Evolutionary conservation across 1,140 invertebrate species (phyloP).

Genomic region (Drosophila persimilis): DNA sequence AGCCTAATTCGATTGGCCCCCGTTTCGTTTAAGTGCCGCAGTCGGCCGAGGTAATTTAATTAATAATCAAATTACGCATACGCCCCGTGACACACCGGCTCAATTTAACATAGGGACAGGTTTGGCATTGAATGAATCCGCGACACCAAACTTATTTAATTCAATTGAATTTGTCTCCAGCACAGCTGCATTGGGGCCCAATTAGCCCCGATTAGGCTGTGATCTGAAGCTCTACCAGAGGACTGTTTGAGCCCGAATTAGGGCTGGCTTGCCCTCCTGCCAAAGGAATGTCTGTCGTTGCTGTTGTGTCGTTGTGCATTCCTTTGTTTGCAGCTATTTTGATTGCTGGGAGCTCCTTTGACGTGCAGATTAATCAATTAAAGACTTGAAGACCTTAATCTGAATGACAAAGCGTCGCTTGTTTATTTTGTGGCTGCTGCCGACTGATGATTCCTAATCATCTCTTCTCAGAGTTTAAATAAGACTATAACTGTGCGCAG

Average conservation of each 20-base stretch:
- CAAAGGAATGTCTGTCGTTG: neutral
- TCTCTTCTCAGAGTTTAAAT: no score
- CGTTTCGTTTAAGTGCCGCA: constrained; percentile 28
- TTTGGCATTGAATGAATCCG: constrained; percentile 16
- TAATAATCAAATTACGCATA: constrained; percentile 80
- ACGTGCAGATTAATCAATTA: neutral
- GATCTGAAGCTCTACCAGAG: neutral
- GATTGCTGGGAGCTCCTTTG: no score
- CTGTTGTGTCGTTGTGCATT: neutral
- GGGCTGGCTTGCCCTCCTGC: neutral
- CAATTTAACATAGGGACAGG: constrained; percentile 11
- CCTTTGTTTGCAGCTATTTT: neutral
- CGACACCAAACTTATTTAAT: constrained; percentile 44
- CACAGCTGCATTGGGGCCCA: neutral
- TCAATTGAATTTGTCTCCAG: constrained; percentile 48
- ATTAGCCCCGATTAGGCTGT: constrained; percentile 20
- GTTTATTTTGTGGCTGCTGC: no score
- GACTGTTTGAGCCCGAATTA: neutral
- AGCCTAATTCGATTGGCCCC: constrained; percentile 69
- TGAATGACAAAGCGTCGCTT: no score
- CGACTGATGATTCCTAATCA: no score
- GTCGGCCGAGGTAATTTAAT: constrained; percentile 56
- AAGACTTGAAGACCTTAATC: no score
- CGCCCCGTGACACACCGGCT: constrained; percentile 56
- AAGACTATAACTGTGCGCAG: no score